phyloP scores from a whole-genome alignment of 2,888 invertebrate species.

The Pachydiplax longipennis region DNA sequence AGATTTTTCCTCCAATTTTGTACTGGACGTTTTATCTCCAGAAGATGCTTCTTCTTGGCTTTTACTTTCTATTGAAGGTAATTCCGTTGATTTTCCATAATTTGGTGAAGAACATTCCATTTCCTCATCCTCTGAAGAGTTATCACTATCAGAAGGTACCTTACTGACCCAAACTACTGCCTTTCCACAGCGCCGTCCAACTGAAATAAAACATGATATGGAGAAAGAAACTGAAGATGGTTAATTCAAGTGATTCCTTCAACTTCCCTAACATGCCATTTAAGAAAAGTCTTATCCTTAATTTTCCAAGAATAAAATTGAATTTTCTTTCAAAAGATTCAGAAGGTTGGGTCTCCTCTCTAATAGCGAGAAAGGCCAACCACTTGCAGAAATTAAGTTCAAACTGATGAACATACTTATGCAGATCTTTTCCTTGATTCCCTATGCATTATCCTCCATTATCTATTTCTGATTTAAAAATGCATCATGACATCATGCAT shows the following conservation, averaged over 20 bases:
- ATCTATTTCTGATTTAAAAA: no score
- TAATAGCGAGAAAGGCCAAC: no score
- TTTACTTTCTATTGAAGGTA: not conserved
- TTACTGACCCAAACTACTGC: conserved; percentile 28
- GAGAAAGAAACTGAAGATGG: no score
- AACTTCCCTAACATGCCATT: not conserved
- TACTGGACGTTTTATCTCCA: not conserved
- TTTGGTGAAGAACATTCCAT: not conserved
- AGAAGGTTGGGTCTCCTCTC: no score
- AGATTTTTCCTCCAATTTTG: not conserved
- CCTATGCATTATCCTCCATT: no score
- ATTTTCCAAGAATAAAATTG: no score
- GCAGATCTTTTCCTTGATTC: no score
- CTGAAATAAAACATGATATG: not conserved
- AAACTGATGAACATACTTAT: no score
- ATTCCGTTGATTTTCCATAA: not conserved
- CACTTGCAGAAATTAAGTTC: no score
- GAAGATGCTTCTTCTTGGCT: not conserved
- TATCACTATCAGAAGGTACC: not conserved
- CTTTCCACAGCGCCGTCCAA: conserved; percentile 19
- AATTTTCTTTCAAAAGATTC: no score
- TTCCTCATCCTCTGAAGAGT: not conserved
- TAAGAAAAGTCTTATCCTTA: not conserved
- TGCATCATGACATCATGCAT: no score
- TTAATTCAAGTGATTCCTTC: no score